Evolutionary conservation across 2,797 vertebrate species (phyloP).

Genomic region (Menidia menidia): DNA sequence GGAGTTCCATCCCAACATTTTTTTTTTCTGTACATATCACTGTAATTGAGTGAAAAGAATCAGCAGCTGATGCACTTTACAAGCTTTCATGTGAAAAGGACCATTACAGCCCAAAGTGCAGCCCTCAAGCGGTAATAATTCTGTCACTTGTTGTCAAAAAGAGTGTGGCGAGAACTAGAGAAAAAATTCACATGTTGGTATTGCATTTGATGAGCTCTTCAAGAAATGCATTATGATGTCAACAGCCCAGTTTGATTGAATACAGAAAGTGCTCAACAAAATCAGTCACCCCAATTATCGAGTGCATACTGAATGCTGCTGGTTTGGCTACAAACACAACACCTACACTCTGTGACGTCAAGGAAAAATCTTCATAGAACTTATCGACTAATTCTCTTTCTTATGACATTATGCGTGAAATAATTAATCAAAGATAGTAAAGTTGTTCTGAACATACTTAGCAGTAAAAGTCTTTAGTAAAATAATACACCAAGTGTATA

Average conservation of each 20-base stretch:
- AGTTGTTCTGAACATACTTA: neutral
- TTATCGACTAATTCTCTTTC: neutral
- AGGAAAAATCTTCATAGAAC: slow-evolving; percentile 28
- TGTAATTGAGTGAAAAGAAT: slow-evolving; percentile 1
- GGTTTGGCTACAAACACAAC: slow-evolving; percentile 13
- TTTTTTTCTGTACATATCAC: slow-evolving; percentile 2
- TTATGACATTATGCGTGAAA: slow-evolving; percentile 1
- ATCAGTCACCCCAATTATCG: slow-evolving; percentile 39
- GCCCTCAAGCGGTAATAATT: slow-evolving; percentile 33
- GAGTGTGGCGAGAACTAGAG: slow-evolving; percentile 17
- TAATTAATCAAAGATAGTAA: neutral
- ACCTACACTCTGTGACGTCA: neutral
- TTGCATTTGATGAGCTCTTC: slow-evolving; percentile 34
- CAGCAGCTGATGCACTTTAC: slow-evolving; percentile 10
- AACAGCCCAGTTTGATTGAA: slow-evolving; percentile 36
- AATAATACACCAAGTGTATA: neutral
- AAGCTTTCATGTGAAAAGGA: slow-evolving; percentile 25
- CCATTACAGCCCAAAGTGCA: slow-evolving; percentile 40
- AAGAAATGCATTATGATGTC: slow-evolving; percentile 42
- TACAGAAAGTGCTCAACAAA: slow-evolving; percentile 37
- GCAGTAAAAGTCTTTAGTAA: neutral
- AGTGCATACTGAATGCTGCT: slow-evolving; percentile 1
- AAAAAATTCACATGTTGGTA: slow-evolving; percentile 40
- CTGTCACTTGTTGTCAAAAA: slow-evolving; percentile 22
- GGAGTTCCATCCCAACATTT: neutral